These are phyloP conservation scores for Trogon melanurus DNA, from an alignment of 2,113 vertebrate species.

Conservation along the genomic window DNA sequence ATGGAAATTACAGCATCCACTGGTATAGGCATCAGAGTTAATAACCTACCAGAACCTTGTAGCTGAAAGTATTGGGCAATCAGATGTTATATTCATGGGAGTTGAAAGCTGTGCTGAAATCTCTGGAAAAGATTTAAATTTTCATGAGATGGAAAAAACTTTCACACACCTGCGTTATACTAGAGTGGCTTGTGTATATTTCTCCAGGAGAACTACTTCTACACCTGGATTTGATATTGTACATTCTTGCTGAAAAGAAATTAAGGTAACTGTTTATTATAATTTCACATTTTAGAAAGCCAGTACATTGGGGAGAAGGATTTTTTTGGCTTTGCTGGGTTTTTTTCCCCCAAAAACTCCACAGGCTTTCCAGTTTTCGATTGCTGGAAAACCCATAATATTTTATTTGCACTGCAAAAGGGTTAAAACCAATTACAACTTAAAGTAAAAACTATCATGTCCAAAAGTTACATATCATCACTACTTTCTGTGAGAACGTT, in stretches of 20 bases:
- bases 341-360: neutral
- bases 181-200: neutral
- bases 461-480: neutral
- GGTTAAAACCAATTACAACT: neutral
- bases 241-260: neutral
- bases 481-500: neutral
- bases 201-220: neutral
- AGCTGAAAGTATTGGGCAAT: neutral
- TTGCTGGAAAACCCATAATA: neutral
- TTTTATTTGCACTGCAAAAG: neutral
- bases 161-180: neutral
- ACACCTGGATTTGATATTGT: neutral
- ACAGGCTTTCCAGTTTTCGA: neutral
- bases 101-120: conserved; percentile 24
- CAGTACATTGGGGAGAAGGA: rapidly evolving
- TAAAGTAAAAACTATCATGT: neutral
- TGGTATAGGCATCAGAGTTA: neutral
- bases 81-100: neutral
- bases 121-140: neutral
- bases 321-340: neutral
- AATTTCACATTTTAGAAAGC: neutral
- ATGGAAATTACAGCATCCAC: neutral
- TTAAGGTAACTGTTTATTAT: neutral
- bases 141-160: neutral
- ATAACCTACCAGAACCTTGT: neutral